These are phyloP conservation scores for Silvanus unidentatus DNA, from an alignment of 2,888 invertebrate species.

Conservation along the genomic window DNA sequence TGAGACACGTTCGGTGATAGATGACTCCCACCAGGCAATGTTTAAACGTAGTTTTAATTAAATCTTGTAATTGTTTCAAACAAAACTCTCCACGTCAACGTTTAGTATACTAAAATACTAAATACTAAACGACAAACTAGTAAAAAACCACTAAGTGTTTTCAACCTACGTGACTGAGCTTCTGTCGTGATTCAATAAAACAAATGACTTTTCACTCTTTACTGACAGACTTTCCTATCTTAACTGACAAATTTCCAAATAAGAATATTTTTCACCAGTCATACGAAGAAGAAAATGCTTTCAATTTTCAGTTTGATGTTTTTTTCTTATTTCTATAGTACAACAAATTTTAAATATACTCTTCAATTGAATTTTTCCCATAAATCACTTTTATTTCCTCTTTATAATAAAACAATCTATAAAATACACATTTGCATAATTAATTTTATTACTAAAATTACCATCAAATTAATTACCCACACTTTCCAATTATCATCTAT, in stretches of 20 bases:
- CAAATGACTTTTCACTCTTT: conserved; percentile 38
- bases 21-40: conserved; percentile 46
- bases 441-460: too few relatives aligned
- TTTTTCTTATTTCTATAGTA: conserved; percentile 7
- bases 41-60: conserved; percentile 49
- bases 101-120: conserved; percentile 18
- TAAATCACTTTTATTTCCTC: too few relatives aligned
- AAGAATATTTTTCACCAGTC: too few relatives aligned
- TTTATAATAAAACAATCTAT: too few relatives aligned
- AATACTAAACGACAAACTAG: conserved; percentile 30
- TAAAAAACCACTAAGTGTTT: conserved; percentile 46
- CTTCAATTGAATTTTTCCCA: too few relatives aligned
- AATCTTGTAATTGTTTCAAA: conserved; percentile 48
- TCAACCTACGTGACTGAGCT: conserved; percentile 43
- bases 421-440: too few relatives aligned
- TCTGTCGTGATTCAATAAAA: conserved; percentile 46
- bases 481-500: too few relatives aligned
- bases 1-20: conserved; percentile 46
- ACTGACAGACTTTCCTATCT: conserved; percentile 32
- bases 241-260: conserved; percentile 4
- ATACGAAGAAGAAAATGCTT: too few relatives aligned
- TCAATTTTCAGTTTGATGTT: too few relatives aligned
- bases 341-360: conserved; percentile 9
- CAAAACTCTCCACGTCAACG: conserved; percentile 41
- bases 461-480: too few relatives aligned